Evolutionary conservation across 2,888 invertebrate species (phyloP).

Genomic region (Oxystoma pomonae): DNA sequence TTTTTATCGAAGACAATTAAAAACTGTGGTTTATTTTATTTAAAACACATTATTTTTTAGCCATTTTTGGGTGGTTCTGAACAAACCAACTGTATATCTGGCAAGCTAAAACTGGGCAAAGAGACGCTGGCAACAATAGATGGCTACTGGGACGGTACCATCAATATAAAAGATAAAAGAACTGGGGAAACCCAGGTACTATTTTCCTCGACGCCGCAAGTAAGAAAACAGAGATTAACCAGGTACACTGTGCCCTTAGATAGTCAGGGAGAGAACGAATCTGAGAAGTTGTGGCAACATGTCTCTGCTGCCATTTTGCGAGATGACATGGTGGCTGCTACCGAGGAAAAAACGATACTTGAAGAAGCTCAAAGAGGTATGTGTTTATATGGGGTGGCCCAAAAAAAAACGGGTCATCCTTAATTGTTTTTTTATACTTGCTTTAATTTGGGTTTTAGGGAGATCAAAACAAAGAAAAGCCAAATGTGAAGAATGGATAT

Average conservation of each 20-base stretch:
- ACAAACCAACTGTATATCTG: conserved; percentile 77
- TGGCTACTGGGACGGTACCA: conserved; percentile 90
- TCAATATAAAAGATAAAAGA: conserved; percentile 76
- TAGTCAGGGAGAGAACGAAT: conserved; percentile 75
- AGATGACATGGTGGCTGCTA: conserved; percentile 85
- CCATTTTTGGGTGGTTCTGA: conserved; percentile 87
- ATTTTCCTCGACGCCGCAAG: conserved; percentile 67
- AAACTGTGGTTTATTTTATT: no score
- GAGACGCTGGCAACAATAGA: conserved; percentile 81
- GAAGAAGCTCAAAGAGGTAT: conserved; percentile 78
- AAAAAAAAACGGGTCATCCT: neutral
- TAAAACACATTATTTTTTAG: no score
- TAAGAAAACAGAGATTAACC: conserved; percentile 68
- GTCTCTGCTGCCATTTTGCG: conserved; percentile 80
- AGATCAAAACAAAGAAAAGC: conserved; percentile 65
- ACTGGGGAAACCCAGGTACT: conserved; percentile 66
- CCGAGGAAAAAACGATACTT: conserved; percentile 84
- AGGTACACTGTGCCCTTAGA: conserved; percentile 77
- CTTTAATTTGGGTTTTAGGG: conserved; percentile 25
- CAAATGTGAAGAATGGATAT: conserved; percentile 65
- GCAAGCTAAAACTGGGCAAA: conserved; percentile 81
- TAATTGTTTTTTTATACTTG: neutral
- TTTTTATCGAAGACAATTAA: no score
- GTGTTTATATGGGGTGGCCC: neutral
- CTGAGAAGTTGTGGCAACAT: conserved; percentile 80